phyloP scores from a whole-genome alignment of 2,888 invertebrate species.

The Pachymerium ferrugineum region DNA sequence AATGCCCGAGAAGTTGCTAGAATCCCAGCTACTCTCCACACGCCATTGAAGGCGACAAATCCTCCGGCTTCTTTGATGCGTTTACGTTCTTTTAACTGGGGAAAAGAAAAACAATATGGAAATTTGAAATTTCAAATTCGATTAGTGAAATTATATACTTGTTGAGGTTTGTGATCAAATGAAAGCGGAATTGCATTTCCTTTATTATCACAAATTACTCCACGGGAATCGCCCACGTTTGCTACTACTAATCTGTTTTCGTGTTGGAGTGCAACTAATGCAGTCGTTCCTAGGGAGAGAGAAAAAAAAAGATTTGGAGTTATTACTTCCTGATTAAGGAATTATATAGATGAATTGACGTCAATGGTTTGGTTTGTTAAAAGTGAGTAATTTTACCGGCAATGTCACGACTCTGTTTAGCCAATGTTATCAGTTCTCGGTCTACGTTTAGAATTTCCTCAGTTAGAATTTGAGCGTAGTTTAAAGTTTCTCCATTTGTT shows the following conservation, averaged over 20 bases:
- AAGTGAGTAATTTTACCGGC: slow-evolving; percentile 50
- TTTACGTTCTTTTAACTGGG: slow-evolving; percentile 82
- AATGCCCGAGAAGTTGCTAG: slow-evolving; percentile 89
- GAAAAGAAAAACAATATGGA: slow-evolving; percentile 35
- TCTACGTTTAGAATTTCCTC: slow-evolving; percentile 51
- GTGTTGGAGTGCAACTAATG: slow-evolving; percentile 80
- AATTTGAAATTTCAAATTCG: not conserved
- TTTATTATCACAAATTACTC: slow-evolving; percentile 86
- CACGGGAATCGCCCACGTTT: slow-evolving; percentile 94
- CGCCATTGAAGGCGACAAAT: slow-evolving; percentile 89
- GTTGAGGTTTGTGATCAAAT: slow-evolving; percentile 94
- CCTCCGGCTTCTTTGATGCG: slow-evolving; percentile 93
- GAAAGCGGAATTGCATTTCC: slow-evolving; percentile 88
- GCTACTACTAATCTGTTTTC: slow-evolving; percentile 78
- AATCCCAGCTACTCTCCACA: slow-evolving; percentile 93
- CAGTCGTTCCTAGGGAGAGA: slow-evolving; percentile 69
- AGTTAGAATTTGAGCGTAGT: slow-evolving; percentile 32
- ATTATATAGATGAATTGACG: not conserved
- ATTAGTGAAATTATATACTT: slow-evolving; percentile 58
- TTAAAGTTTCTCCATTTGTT: slow-evolving; percentile 63
- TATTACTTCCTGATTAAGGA: not conserved
- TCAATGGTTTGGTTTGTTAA: not conserved
- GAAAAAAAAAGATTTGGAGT: not conserved
- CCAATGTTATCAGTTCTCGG: slow-evolving; percentile 69
- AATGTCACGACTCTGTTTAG: slow-evolving; percentile 65